phyloP scores from a whole-genome alignment of 2,888 invertebrate species.

The Ophion obscuratus region DNA sequence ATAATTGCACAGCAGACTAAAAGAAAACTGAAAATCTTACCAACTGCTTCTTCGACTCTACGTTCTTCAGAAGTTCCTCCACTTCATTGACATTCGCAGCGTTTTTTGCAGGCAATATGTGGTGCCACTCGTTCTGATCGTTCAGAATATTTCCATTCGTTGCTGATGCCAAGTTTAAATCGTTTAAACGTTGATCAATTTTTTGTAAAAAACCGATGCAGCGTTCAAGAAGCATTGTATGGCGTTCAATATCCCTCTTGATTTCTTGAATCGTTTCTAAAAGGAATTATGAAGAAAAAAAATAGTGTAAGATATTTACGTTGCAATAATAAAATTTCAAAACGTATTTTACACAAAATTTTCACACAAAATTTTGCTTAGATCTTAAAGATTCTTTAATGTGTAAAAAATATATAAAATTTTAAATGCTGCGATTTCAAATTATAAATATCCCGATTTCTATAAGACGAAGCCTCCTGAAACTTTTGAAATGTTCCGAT shows the following conservation, averaged over 20 bases:
- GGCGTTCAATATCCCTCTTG: not conserved
- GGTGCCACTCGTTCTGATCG: conserved; percentile 31
- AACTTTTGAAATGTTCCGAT: too few species aligned
- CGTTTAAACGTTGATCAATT: conserved; percentile 29
- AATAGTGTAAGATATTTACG: conserved; percentile 15
- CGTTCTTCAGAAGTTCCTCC: conserved; percentile 22
- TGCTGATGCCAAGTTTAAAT: conserved; percentile 20
- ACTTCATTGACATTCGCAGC: conserved; percentile 10
- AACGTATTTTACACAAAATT: too few species aligned
- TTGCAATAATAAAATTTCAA: too few species aligned
- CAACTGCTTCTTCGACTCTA: conserved; percentile 29
- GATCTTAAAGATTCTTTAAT: too few species aligned
- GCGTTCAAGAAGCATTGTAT: too few species aligned
- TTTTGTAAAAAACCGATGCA: conserved; percentile 18
- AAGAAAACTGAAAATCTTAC: conserved; percentile 28
- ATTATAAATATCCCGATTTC: too few species aligned
- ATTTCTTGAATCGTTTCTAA: conserved; percentile 20
- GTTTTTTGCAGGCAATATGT: conserved; percentile 25
- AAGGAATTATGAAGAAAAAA: conserved; percentile 24
- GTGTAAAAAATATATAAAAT: too few species aligned
- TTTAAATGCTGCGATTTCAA: too few species aligned
- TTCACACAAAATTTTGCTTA: too few species aligned
- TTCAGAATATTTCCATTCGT: conserved; percentile 13
- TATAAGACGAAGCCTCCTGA: too few species aligned
- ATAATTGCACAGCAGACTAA: conserved; percentile 27